Base-by-base conservation (phyloP, 2,888 invertebrate species). In the Andrena trimmerana region DNA sequence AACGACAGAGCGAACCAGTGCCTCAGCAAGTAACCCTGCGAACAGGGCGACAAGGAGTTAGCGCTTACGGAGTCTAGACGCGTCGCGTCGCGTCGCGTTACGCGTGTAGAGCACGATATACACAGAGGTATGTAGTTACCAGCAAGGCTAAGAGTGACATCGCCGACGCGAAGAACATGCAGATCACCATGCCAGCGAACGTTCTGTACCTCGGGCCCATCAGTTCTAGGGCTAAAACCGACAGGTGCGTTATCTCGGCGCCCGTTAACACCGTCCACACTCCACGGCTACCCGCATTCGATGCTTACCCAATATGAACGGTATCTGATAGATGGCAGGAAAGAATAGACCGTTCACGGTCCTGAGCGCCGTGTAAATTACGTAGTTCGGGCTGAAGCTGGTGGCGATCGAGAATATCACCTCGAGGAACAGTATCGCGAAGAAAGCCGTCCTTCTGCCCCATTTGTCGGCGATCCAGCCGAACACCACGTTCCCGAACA, bases 391-490 rank as follows among this genome's bases (percentile, higher is more conserved):
- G 8, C 96, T 95, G 92, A 96, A 96, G 7, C 96, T 95, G 6
- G 96, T 95, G 1, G 95, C 95, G 29, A 96, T 95, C 0, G 96
- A 95, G 69, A 96, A 92, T 13, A 96, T 95, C 0, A 96, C 96
- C 91, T 96, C 95, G 52, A 96, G 93, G 82, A 95, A 94, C 8
- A 96, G 94, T 94, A 96, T 96, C 20, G 95, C 93, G 70, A 96
- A 95, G 75, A 96, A 96, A 27, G 96, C 95, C 16, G 95, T 95
- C 62, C 96, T 94, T 59, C 96, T 94, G 33, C 96, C 96, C 93
- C 96, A 96, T 91, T 96, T 96, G 92, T 96, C 96, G 20, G 96
- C 96, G 92, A 96, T 95, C 95, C 96, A 96, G 36, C 96, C 96
- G 87, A 96, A 96, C 73, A 96, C 95, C 29, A 96, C 94, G 89